phyloP scores from a whole-genome alignment of 2,797 vertebrate genomes.

The Smutsia gigantea region DNA sequence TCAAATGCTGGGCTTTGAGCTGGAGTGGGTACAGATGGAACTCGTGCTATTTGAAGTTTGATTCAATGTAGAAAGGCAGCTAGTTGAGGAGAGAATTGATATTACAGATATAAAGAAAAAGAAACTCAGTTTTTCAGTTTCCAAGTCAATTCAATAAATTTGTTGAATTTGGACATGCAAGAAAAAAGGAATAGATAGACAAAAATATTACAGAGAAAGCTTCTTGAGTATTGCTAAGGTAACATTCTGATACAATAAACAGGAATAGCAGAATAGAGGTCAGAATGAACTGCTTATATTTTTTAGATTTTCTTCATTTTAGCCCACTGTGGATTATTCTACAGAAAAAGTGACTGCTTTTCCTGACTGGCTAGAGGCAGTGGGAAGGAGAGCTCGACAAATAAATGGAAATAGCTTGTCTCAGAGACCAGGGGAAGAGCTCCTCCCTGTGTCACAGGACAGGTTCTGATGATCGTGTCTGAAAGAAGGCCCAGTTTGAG shows the following conservation, averaged over 20 bases:
- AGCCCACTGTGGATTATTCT: not conserved
- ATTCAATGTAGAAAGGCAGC: not conserved
- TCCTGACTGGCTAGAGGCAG: not conserved
- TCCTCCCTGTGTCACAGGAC: not conserved
- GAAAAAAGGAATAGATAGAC: not conserved
- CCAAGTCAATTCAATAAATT: not conserved
- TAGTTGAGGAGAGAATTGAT: not conserved
- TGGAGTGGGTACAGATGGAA: not conserved
- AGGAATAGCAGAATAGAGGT: not conserved
- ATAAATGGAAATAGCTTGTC: not conserved
- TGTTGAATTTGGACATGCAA: not conserved
- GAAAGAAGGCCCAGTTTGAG: not conserved
- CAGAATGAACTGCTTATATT: not conserved
- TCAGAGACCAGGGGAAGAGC: not conserved
- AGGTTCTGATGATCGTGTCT: not conserved
- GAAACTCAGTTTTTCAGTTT: not conserved
- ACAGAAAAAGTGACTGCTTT: not conserved
- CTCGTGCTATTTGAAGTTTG: not conserved
- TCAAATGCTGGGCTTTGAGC: not conserved
- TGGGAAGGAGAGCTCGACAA: not conserved
- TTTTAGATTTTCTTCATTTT: not conserved
- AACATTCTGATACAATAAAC: not conserved
- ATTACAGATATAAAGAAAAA: not conserved
- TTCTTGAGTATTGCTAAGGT: not conserved
- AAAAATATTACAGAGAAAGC: not conserved